These are phyloP conservation scores for Saguinus oedipus DNA, from an alignment of 2,797 vertebrate species.

Conservation along the genomic window DNA sequence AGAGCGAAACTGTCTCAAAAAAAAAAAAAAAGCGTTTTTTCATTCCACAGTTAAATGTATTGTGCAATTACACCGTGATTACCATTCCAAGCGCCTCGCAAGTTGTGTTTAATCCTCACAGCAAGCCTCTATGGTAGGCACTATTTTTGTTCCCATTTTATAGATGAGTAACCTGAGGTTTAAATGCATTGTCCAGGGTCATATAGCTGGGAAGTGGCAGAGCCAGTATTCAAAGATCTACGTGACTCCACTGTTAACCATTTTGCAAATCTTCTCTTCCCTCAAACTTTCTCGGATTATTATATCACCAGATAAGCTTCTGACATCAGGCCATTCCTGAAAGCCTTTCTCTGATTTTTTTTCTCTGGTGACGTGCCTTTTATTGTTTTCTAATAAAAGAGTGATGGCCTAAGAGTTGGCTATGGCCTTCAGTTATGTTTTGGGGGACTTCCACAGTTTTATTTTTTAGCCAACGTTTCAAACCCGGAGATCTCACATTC, in stretches of 20 bases:
- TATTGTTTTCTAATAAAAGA: not conserved
- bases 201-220: not conserved
- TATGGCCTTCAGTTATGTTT: not conserved
- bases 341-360: not conserved
- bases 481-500: not conserved
- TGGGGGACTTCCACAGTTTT: not conserved
- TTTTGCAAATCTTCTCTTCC: not conserved
- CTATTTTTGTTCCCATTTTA: not conserved
- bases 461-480: not conserved
- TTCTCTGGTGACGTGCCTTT: not conserved
- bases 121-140: not conserved
- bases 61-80: not conserved
- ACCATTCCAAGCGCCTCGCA: not conserved
- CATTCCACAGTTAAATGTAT: not conserved
- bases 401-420: not conserved
- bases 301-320: not conserved
- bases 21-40: not conserved
- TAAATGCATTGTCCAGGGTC: not conserved
- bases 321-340: not conserved
- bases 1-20: too few species aligned
- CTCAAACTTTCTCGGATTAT: not conserved
- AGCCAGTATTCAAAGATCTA: not conserved
- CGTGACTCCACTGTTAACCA: not conserved
- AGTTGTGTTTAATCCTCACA: not conserved
- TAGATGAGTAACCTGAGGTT: conserved; percentile 6